These are phyloP conservation scores for Tragelaphus strepsiceros DNA, from an alignment of 2,113 vertebrate species.

Conservation along the genomic window DNA sequence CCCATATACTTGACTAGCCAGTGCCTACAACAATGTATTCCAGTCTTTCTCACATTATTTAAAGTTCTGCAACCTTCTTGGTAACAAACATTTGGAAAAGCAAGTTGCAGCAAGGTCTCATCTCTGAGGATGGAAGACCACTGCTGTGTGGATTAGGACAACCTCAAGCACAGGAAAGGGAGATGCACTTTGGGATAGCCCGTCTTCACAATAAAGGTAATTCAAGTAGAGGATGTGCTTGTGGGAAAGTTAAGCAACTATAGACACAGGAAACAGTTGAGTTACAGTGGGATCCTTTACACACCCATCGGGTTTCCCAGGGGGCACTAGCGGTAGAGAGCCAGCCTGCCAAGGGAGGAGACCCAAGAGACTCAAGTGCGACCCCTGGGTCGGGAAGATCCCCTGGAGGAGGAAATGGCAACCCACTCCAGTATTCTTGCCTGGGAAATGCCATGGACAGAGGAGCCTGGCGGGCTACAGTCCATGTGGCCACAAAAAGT, in stretches of 20 bases:
- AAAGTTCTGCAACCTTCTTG: neutral
- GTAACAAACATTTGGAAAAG: neutral
- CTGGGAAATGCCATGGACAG: neutral
- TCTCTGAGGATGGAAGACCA: neutral
- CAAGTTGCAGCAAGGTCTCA: neutral
- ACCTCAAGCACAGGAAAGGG: neutral
- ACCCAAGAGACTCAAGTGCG: neutral
- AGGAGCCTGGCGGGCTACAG: accelerated
- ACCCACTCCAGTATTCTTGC: neutral
- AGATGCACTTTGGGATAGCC: neutral
- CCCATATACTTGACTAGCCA: neutral
- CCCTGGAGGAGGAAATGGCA: neutral
- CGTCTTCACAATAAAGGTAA: neutral
- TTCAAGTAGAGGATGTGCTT: neutral
- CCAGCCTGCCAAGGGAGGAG: neutral
- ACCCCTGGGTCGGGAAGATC: neutral
- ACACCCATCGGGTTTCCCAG: neutral
- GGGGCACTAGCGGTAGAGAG: neutral
- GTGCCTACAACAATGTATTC: neutral
- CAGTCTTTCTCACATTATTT: neutral
- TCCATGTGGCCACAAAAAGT: neutral
- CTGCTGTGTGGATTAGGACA: neutral
- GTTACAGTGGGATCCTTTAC: neutral
- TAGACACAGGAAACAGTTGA: neutral
- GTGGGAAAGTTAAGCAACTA: neutral